Evolutionary conservation across 2,888 invertebrate genomes (phyloP), one percentile per base, ranked within the genome.

Genomic region (Peribatodes rhomboidaria): DNA sequence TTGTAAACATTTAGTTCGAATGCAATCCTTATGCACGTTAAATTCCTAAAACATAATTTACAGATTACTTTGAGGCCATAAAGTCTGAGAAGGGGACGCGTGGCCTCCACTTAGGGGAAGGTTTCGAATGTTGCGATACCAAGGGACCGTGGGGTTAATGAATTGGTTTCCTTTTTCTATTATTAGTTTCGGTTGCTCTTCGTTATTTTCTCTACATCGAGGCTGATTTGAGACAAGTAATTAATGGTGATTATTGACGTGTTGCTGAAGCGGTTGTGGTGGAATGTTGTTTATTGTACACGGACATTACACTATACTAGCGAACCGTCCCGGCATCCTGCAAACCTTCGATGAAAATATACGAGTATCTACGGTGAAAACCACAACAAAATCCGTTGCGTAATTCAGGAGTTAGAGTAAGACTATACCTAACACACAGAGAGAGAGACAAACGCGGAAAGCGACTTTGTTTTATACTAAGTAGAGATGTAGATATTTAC

Each of bases 81-180:
- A 65, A 65, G 60, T 56, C 65, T 52, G 65, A 44, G 46, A 54
- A 33, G 60, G 65, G 65, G 65, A 55, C 35, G 42, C 13, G 31
- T 46, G 27, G 37, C 57, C 56, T 47, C 39, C 54, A 41, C 53
- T 37, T 49, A 41, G 59, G 59, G 59, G 50, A 39, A 27, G 62
- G 56, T 41, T 47, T 60, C 55, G 27, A 70, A 71, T 59, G 59
- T 70, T 70, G 68, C 68, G 56, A 65, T 70, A 62, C 59, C 56
- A 46, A 54, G 60, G 53, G 56, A 52, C 56, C 57, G 52, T 68
- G 72, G 68, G 77, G 73, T 73, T 76, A 80, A 81, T 81, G 75
- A 76, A 81, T 79, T 78, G 74, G 71, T 74, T 74, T 73, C 62
- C 54, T 70, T 75, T 72, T 80, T 74, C 78, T 79, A 81, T 79